Percentiles rank a stretch among this genome's conserved stretches.
These are phyloP conservation scores for Drosophila anomelani DNA, from an alignment of 2,888 invertebrate genomes.

Conservation along the genomic window DNA sequence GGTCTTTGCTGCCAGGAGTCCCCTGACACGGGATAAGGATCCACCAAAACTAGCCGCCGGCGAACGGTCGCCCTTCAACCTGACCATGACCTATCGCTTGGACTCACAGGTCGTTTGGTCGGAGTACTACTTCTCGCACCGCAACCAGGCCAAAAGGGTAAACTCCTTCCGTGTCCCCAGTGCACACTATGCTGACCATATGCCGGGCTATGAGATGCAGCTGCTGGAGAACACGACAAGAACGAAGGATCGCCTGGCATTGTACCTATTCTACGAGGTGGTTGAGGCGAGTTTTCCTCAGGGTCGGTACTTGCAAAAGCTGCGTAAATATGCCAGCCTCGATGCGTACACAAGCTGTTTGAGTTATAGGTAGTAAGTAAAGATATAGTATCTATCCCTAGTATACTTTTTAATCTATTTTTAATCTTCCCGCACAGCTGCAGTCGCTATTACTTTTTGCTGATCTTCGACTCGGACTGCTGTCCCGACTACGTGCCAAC, in stretches of 20 bases:
- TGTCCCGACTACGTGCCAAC: constrained; percentile 89
- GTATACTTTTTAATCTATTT: not conserved
- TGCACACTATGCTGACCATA: not conserved
- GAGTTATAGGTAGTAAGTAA: constrained; percentile 33
- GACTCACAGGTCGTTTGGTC: constrained; percentile 66
- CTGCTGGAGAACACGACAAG: not conserved
- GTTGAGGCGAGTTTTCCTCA: constrained; percentile 12
- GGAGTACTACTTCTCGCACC: constrained; percentile 45
- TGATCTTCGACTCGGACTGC: constrained; percentile 88
- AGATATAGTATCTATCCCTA: no score
- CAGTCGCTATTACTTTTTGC: constrained; percentile 87
- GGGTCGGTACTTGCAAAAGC: constrained; percentile 52
- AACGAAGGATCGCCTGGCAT: constrained; percentile 21
- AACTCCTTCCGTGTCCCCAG: constrained; percentile 21
- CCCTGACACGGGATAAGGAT: constrained; percentile 27
- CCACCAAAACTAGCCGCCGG: constrained; percentile 7
- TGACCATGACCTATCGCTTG: constrained; percentile 66
- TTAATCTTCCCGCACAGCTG: constrained; percentile 44
- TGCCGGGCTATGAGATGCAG: not conserved
- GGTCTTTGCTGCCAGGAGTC: constrained; percentile 46
- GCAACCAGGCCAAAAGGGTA: not conserved
- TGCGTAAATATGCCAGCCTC: constrained; percentile 42
- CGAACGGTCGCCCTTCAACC: constrained; percentile 46
- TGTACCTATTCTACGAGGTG: constrained; percentile 53
- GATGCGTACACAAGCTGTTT: constrained; percentile 38